These are phyloP conservation scores for Hydropsyche tenuis DNA, from an alignment of 1,140 invertebrate species.

Conservation along the genomic window DNA sequence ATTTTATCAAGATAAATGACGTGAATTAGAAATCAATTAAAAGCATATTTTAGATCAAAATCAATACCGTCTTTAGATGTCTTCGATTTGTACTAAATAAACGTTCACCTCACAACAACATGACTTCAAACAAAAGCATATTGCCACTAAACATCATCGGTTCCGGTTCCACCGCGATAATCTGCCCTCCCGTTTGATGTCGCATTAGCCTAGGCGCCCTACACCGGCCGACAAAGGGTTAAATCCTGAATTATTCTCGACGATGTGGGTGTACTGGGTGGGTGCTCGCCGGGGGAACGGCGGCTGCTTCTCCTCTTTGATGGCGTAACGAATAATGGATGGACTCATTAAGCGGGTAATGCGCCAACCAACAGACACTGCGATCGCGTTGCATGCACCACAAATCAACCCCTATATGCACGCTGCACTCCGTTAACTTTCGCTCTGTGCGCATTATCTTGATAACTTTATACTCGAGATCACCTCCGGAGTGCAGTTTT, in stretches of 20 bases:
- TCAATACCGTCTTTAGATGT: too few species aligned
- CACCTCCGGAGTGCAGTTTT: too few species aligned
- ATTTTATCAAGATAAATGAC: too few species aligned
- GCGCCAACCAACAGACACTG: conserved; percentile 32
- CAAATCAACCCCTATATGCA: conserved; percentile 11
- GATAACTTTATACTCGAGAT: too few species aligned
- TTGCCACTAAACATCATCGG: too few species aligned
- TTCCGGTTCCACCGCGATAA: background rate
- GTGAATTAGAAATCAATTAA: too few species aligned
- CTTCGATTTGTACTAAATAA: too few species aligned
- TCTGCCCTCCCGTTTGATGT: background rate
- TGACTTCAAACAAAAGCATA: too few species aligned
- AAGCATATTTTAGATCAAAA: too few species aligned
- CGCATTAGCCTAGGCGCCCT: background rate
- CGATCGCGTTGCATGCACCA: conserved; percentile 13
- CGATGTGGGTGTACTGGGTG: background rate
- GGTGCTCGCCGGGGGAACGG: too few species aligned
- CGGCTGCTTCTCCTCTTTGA: conserved; percentile 31
- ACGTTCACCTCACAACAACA: too few species aligned
- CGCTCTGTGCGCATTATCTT: background rate
- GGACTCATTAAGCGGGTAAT: conserved; percentile 48
- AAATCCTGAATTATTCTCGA: conserved; percentile 34
- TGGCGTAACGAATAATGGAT: conserved; percentile 45
- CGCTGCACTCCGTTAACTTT: conserved; percentile 6
- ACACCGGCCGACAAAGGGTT: conserved; percentile 17